phyloP scores from a whole-genome alignment of 2,888 invertebrate genomes.

The Busseola fusca region DNA sequence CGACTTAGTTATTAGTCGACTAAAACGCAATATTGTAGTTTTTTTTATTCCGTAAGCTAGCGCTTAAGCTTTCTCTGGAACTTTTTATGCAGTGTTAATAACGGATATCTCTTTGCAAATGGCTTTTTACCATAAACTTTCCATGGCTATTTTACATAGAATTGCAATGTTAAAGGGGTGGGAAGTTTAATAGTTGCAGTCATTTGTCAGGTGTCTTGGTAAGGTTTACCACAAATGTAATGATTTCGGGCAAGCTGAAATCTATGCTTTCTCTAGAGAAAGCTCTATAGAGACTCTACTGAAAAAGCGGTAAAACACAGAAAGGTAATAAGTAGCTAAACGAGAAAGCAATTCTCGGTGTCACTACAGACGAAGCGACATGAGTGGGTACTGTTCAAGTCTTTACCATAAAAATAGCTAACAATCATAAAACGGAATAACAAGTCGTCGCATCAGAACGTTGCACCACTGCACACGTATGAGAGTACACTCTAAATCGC shows the following conservation, averaged over 20 bases:
- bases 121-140: too few relatives aligned
- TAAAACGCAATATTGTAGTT: neutral
- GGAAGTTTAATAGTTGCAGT: neutral
- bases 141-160: neutral
- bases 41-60: neutral
- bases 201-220: neutral
- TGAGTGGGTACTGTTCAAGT: neutral
- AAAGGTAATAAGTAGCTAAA: neutral
- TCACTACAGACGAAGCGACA: neutral
- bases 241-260: neutral
- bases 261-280: neutral
- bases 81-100: neutral
- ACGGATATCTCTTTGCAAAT: neutral
- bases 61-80: too few relatives aligned
- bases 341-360: neutral
- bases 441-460: slow-evolving; percentile 38
- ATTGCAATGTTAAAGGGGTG: too few relatives aligned
- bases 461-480: slow-evolving; percentile 48
- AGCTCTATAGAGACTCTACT: neutral
- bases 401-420: slow-evolving; percentile 19
- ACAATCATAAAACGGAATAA: slow-evolving; percentile 19
- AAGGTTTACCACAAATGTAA: neutral
- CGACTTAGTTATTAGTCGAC: slow-evolving; percentile 19
- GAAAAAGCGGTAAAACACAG: neutral
- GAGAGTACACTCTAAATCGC: slow-evolving; percentile 65